Evolutionary conservation across 2,797 vertebrate species (phyloP).

Genomic region (Bucorvus abyssinicus): DNA sequence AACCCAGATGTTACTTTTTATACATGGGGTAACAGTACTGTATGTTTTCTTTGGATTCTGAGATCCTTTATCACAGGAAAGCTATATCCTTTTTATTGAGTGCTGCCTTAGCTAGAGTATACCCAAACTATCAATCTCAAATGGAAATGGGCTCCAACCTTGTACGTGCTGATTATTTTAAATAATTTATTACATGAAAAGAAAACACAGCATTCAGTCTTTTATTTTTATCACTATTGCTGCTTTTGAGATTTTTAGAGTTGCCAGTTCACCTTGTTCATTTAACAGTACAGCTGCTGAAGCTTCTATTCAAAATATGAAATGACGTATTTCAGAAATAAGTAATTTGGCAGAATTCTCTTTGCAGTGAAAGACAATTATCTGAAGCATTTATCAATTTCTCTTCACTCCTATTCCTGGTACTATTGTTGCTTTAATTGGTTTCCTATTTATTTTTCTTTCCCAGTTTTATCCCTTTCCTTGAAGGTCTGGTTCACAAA

Average conservation of each 20-base stretch:
- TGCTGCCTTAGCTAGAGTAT: neutral
- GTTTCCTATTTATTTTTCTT: conserved; percentile 25
- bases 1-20: neutral
- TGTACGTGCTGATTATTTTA: neutral
- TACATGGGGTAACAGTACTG: neutral
- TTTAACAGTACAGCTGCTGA: neutral
- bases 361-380: neutral
- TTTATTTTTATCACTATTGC: neutral
- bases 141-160: neutral
- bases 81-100: neutral
- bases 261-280: neutral
- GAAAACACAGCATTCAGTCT: neutral
- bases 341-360: neutral
- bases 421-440: conserved; percentile 18
- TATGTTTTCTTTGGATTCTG: neutral
- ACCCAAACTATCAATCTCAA: neutral
- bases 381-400: conserved; percentile 1
- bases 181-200: neutral
- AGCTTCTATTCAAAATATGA: neutral
- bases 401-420: neutral
- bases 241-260: neutral
- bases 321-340: neutral
- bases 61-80: neutral
- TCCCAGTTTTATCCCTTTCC: neutral
- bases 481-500: conserved; percentile 9